Evolutionary conservation across 1,140 invertebrate species (phyloP).

Genomic region (Himalopsyche phryganea): DNA sequence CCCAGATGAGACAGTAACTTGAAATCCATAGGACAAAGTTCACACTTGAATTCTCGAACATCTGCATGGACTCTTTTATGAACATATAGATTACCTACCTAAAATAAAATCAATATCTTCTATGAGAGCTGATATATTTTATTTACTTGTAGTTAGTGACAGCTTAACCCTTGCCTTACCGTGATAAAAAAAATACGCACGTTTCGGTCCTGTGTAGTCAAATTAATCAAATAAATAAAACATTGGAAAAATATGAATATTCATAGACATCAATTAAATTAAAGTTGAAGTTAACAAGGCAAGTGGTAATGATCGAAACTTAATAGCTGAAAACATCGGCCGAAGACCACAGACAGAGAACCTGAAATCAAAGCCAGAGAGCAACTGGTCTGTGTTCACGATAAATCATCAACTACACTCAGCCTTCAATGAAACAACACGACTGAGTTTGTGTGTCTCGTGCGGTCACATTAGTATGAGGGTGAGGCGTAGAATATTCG

Average conservation of each 20-base stretch:
- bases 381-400: too few species aligned
- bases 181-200: neutral
- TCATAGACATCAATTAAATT: too few species aligned
- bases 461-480: too few species aligned
- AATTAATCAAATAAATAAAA: neutral
- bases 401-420: too few species aligned
- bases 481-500: too few species aligned
- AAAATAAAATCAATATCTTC: neutral
- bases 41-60: constrained; percentile 9
- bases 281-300: too few species aligned
- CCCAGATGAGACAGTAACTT: constrained; percentile 12
- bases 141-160: neutral
- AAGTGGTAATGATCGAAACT: too few species aligned
- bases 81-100: constrained; percentile 7
- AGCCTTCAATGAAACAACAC: too few species aligned
- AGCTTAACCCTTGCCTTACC: neutral
- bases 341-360: too few species aligned
- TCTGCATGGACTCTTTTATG: constrained; percentile 8
- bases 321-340: too few species aligned
- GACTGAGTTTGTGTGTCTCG: too few species aligned
- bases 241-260: neutral
- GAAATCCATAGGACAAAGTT: constrained; percentile 12
- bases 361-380: too few species aligned
- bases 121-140: neutral
- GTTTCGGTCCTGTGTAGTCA: neutral